Base-by-base conservation (phyloP, 2,797 vertebrate species). In the Peromyscus attwateri region DNA sequence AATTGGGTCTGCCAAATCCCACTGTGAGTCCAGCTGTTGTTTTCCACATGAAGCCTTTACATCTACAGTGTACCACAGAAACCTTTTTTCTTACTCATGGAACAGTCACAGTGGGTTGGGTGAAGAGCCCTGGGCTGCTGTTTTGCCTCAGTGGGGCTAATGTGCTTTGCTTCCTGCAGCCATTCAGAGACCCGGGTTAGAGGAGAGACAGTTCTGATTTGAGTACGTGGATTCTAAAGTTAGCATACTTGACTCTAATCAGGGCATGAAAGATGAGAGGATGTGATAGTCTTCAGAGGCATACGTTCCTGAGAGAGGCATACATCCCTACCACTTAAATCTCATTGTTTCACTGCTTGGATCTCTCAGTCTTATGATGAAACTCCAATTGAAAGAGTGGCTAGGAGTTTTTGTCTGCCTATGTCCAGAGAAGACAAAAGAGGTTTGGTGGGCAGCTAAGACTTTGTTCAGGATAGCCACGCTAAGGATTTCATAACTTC, bases 401-500 rank as follows among this genome's bases (percentile, higher is more conserved):
- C 6, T 57, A 31, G 55, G 2, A 52, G 10, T n/a, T 6, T 55
- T 49, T 83, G 27, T 90, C 29, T 57, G 70, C 8, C 27, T 93
- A 0, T 88, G 34, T 82, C 25, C 64, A 77, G 84, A 95, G 90
- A 93, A 90, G 43, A 95, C 31, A 10, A 88, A 89, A 68, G 52
- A 14, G n/a, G 8, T 75, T 91, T 89, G 23, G 52, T 87, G 12
- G 40, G 37, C 16, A 88, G n/a, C 25, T 84, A 71, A 76, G 29
- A 46, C n/a, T 52, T 52, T 87, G 34, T 70, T 49, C 10, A 87
- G 23, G 19, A 29, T 21, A 60, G 5, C 43, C 12, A 82, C 62
- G 60, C 10, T 88, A 57, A 16, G 68, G 66, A 64, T 93, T 90
- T 88, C 14, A 90, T 85, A 71, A 75, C 5, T 7, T 37, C 71